A percentile compares a stretch with the other conserved stretches of the same genome.
These are phyloP conservation scores for Trichopria drosophilae DNA, from an alignment of 2,888 invertebrate genomes.

Conservation along the genomic window DNA sequence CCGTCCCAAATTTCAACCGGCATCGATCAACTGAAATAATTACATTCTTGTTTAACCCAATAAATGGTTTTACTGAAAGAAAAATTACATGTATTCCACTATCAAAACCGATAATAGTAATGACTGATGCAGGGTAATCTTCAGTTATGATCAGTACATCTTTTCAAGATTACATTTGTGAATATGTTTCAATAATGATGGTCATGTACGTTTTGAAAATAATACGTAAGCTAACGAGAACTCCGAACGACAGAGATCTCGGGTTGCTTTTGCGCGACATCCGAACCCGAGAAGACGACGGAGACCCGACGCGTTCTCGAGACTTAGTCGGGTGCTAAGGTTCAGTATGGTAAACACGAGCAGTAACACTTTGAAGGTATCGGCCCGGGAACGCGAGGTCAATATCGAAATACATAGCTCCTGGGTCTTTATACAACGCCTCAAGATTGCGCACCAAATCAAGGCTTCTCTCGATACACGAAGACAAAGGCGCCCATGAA, in stretches of 20 bases:
- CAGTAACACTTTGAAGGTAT: slow-evolving; percentile 54
- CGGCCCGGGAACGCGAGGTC: slow-evolving; percentile 42
- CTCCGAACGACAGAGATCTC: slow-evolving; percentile 45
- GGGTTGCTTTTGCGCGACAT: slow-evolving; percentile 41
- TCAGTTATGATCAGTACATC: no score
- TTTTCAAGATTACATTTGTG: no score
- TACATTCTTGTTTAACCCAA: no score
- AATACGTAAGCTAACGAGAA: background rate
- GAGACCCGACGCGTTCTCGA: slow-evolving; percentile 43
- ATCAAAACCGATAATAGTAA: no score
- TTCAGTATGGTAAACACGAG: slow-evolving; percentile 28
- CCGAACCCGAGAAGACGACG: slow-evolving; percentile 47
- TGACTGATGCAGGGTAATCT: no score
- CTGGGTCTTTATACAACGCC: slow-evolving; percentile 43
- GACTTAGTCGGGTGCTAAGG: slow-evolving; percentile 44
- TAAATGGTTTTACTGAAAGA: no score
- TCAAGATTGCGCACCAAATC: slow-evolving; percentile 8
- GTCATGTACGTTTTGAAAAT: no score
- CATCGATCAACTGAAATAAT: no score
- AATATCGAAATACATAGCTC: slow-evolving; percentile 42
- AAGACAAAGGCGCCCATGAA: background rate
- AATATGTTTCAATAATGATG: no score
- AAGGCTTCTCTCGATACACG: slow-evolving; percentile 6
- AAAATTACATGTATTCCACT: no score
- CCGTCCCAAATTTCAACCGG: no score